Evolutionary conservation across 2,888 invertebrate genomes (phyloP), one percentile per base, ranked within the genome.

Genomic region (Polymixis flavicincta): DNA sequence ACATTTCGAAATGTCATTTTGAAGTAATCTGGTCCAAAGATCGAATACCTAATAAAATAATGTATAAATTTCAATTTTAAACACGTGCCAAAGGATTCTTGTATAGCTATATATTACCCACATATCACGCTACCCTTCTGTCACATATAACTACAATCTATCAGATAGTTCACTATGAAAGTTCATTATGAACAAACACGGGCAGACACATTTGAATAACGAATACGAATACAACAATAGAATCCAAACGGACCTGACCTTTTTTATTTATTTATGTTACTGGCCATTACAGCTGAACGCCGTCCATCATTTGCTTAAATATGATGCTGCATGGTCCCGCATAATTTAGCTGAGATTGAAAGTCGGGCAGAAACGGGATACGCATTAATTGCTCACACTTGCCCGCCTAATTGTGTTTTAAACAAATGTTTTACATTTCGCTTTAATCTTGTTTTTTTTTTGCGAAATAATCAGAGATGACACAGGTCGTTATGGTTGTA

Each of bases 231-330:
- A 55, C 25, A 52, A 48, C 50, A 52, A 72, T n/a, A 71, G n/a
- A 32, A 50, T 48, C 52, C 1, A 78, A 22, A 57, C 0, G 4
- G 1, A 32, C 48, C 22, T n/a, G 14, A 59, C 54, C 48, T 60
- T 73, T 74, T 59, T 52, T 80, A 14, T 60, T 48, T 55, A 52
- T 57, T 45, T 74, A 42, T 28, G 37, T 71, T 42, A 73, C 59
- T 73, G 48, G 45, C 60, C 63, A 67, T 66, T 75, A 72, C 22
- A 48, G 76, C 11, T 55, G 55, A 79, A 85, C 22, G 37, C 78
- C 78, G 65, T 88, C 78, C 85, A 85, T 88, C 83, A 85, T 89
- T 89, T 89, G 78, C 81, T 84, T 85, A 80, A 83, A 84, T 84
- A 87, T 86, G 79, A 70, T 76, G 76, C 76, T 70, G 85, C 87